Conservation (phyloP, 2,113 vertebrate genomes). For the Phyllostomus hastatus region DNA sequence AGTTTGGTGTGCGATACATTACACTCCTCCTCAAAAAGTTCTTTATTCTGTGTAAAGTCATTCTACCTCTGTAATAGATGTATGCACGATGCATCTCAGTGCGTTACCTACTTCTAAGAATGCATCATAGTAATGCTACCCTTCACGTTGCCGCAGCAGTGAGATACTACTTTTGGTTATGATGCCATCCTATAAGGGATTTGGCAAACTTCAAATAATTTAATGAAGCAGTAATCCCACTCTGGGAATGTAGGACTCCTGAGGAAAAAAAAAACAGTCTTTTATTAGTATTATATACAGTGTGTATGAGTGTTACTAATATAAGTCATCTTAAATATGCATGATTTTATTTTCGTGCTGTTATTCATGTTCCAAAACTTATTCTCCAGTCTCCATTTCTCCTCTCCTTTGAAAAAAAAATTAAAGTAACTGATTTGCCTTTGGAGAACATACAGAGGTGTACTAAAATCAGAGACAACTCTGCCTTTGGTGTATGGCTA, state of each 20-base stretch:
- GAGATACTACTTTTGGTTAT: conserved; percentile 74
- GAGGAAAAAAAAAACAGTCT: conserved; percentile 53
- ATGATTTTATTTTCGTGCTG: conserved; percentile 42
- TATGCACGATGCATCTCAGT: conserved; percentile 64
- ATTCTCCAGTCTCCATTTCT: conserved; percentile 54
- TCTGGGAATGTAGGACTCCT: conserved; percentile 37
- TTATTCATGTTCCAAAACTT: conserved; percentile 43
- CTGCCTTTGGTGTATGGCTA: neutral
- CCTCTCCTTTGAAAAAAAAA: conserved; percentile 51
- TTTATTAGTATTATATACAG: conserved; percentile 56
- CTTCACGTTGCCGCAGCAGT: conserved; percentile 65
- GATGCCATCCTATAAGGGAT: conserved; percentile 66
- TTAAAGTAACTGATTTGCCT: conserved; percentile 26
- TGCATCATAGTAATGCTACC: conserved; percentile 78
- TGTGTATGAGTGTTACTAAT: conserved; percentile 37
- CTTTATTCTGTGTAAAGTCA: conserved; percentile 62
- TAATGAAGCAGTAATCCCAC: conserved; percentile 76
- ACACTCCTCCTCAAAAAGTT: conserved; percentile 53
- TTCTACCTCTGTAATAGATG: conserved; percentile 68
- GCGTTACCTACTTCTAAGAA: conserved; percentile 65
- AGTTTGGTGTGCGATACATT: conserved; percentile 28
- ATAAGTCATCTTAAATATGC: conserved; percentile 68
- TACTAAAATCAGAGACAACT: neutral
- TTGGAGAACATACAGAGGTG: neutral
- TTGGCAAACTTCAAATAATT: conserved; percentile 79